phyloP scores from a whole-genome alignment of 2,888 invertebrate genomes.

The Smittia aterrima region DNA sequence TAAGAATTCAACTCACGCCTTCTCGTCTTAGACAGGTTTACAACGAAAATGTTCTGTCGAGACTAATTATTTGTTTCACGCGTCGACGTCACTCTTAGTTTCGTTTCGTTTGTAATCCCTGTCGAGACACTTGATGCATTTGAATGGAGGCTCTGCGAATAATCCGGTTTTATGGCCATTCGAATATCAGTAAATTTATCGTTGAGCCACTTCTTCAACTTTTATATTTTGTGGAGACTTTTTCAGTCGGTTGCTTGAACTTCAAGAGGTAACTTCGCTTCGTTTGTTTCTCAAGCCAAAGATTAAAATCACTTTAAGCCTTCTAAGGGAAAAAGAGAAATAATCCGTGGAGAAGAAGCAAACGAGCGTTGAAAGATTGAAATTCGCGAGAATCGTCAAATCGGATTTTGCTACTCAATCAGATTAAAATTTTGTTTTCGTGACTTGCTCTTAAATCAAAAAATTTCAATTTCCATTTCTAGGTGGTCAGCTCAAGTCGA shows the following conservation, averaged over 20 bases:
- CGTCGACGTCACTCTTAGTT: not conserved
- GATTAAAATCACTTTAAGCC: no score
- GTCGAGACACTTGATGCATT: not conserved
- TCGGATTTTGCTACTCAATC: no score
- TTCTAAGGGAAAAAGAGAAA: no score
- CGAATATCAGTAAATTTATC: not conserved
- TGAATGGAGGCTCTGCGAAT: not conserved
- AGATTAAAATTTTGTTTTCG: no score
- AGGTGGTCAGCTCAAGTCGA: conserved; percentile 55
- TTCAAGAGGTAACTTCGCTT: not conserved
- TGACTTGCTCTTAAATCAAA: not conserved
- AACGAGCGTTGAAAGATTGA: no score
- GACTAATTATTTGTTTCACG: not conserved
- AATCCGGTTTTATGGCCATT: not conserved
- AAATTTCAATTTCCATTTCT: conserved; percentile 19
- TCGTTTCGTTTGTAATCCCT: not conserved
- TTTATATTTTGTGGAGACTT: no score
- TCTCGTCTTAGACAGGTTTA: not conserved
- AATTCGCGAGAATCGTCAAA: no score
- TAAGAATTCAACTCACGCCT: conserved; percentile 4
- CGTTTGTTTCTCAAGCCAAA: no score
- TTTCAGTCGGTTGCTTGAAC: not conserved
- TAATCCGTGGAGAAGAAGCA: no score
- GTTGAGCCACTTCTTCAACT: not conserved
- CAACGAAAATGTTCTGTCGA: not conserved